These are phyloP conservation scores for Hypotaenidia okinawae DNA, from an alignment of 2,797 vertebrate species.

Conservation along the genomic window DNA sequence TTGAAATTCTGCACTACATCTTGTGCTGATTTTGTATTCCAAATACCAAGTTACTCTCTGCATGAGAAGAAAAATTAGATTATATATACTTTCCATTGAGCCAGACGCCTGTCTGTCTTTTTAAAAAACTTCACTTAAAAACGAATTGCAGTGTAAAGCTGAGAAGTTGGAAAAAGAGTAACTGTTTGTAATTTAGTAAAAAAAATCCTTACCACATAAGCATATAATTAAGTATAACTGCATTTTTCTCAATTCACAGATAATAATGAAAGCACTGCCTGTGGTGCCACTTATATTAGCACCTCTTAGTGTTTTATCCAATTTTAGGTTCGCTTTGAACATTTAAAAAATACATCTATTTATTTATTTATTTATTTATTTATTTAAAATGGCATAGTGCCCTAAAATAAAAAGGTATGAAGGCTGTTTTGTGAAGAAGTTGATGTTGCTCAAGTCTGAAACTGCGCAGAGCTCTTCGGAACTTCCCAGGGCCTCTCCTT, in stretches of 20 bases:
- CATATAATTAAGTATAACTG: not conserved
- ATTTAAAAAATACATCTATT: not conserved
- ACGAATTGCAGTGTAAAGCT: conserved; percentile 1
- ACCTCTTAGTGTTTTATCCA: conserved; percentile 9
- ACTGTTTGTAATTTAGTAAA: not conserved
- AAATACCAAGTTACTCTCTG: conserved; percentile 61
- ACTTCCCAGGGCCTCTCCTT: not conserved
- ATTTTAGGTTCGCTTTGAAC: not conserved
- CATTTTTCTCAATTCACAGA: conserved; percentile 1
- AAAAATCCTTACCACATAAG: not conserved
- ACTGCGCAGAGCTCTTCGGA: not conserved
- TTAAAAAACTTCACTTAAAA: not conserved
- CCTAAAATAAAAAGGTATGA: not conserved
- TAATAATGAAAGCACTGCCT: not conserved
- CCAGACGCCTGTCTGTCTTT: not conserved
- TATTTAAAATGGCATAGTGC: not conserved
- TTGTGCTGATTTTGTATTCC: conserved; percentile 62
- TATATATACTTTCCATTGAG: conserved; percentile 60
- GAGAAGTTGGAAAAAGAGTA: not conserved
- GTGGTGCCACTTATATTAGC: not conserved
- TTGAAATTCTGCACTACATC: conserved; percentile 69
- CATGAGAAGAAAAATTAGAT: conserved; percentile 55
- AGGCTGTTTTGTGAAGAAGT: not conserved
- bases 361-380: not conserved
- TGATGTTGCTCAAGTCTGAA: not conserved